Conservation (phyloP, 2,888 invertebrate species). For the Amorpha juglandis region DNA sequence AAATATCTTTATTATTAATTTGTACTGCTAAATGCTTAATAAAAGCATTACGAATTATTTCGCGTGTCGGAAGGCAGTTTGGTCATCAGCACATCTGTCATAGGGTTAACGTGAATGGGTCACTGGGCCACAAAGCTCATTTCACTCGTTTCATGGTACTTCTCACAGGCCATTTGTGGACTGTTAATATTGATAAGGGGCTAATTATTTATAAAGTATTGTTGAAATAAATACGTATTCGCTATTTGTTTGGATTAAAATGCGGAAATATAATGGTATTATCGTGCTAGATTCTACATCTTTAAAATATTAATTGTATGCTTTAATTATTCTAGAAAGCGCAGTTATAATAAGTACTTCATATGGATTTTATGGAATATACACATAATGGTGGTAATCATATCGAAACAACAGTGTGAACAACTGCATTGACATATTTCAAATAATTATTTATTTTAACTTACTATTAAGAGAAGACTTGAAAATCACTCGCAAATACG, state of each 20-base stretch:
- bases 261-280: background rate
- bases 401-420: too few species aligned
- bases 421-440: too few species aligned
- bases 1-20: background rate
- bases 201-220: constrained; percentile 2
- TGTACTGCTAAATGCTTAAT: background rate
- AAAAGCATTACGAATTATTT: constrained; percentile 32
- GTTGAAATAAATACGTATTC: background rate
- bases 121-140: constrained; percentile 65
- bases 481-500: background rate
- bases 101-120: constrained; percentile 59
- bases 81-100: constrained; percentile 73
- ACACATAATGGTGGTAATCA: too few species aligned
- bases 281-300: background rate
- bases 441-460: too few species aligned
- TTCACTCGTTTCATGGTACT: constrained; percentile 50
- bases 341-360: too few species aligned
- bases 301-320: background rate
- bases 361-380: too few species aligned
- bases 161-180: constrained; percentile 44
- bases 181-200: constrained; percentile 43
- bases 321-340: background rate
- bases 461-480: too few species aligned
- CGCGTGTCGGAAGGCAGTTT: constrained; percentile 65
- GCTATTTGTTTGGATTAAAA: background rate